Percentiles rank a stretch among this genome's conserved stretches.
phyloP scores from a whole-genome alignment of 2,888 invertebrate genomes.

The Cenopis cana region DNA sequence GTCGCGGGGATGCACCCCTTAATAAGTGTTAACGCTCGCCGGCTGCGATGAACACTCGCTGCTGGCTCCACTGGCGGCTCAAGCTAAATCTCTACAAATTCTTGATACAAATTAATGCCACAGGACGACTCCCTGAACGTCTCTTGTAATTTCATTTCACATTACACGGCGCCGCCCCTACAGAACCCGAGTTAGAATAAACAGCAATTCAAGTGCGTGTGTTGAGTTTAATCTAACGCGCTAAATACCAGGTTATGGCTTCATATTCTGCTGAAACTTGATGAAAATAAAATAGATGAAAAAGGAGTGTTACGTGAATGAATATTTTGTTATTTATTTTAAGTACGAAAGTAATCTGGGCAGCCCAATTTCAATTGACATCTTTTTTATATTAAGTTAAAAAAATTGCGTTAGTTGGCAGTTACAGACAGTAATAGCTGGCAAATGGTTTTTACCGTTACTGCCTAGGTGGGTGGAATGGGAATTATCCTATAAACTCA shows the following conservation, averaged over 20 bases:
- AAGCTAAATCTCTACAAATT: constrained; percentile 84
- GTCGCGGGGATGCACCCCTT: constrained; percentile 85
- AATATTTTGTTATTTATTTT: background rate
- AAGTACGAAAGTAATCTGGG: background rate
- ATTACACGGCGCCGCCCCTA: constrained; percentile 65
- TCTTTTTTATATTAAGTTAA: too few relatives aligned
- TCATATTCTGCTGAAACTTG: constrained; percentile 37
- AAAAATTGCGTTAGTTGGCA: too few relatives aligned
- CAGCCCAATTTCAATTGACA: too few relatives aligned
- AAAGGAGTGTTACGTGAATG: constrained; percentile 9
- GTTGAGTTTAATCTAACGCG: constrained; percentile 56
- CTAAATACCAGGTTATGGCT: constrained; percentile 52
- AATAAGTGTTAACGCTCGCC: constrained; percentile 85
- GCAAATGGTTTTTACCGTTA: background rate
- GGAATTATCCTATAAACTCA: constrained; percentile 16
- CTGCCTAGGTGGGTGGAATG: background rate
- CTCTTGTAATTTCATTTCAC: constrained; percentile 80
- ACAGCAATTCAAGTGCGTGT: constrained; percentile 43
- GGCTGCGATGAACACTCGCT: constrained; percentile 80
- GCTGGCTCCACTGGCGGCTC: constrained; percentile 62
- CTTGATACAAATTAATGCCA: constrained; percentile 84
- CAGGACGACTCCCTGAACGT: constrained; percentile 70
- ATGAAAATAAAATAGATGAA: background rate
- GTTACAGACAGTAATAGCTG: too few relatives aligned
- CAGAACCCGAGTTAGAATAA: constrained; percentile 46